Conservation (phyloP, 2,797 vertebrate species). For the Lepus oiostolus region DNA sequence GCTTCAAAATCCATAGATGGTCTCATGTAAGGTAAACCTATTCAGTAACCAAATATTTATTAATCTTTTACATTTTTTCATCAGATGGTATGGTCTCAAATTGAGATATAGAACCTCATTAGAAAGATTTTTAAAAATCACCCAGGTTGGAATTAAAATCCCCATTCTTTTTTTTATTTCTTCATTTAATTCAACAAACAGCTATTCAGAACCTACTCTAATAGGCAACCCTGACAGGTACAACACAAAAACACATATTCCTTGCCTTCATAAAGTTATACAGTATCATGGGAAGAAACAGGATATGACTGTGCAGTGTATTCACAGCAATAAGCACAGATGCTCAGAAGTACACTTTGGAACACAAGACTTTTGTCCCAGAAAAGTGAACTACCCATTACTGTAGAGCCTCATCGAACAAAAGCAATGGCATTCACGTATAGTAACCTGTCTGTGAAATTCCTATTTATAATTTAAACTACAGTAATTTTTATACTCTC, state of each 20-base stretch:
- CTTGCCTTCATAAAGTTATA: neutral
- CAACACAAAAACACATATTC: neutral
- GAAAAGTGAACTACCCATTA: neutral
- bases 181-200: constrained; percentile 25
- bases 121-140: neutral
- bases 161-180: neutral
- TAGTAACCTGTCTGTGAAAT: neutral
- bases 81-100: constrained; percentile 5
- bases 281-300: neutral
- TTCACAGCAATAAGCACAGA: neutral
- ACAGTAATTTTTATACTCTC: neutral
- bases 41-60: constrained; percentile 38
- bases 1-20: neutral
- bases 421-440: neutral
- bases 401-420: neutral
- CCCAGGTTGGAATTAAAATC: neutral
- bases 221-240: neutral
- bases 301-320: neutral
- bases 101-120: constrained; percentile 5
- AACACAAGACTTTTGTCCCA: neutral
- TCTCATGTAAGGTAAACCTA: constrained; percentile 11
- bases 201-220: neutral
- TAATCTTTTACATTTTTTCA: neutral
- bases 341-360: neutral
- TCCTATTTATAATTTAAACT: constrained; percentile 5